Base-by-base conservation (phyloP, 2,888 invertebrate species). In the Morinoia aosen region DNA sequence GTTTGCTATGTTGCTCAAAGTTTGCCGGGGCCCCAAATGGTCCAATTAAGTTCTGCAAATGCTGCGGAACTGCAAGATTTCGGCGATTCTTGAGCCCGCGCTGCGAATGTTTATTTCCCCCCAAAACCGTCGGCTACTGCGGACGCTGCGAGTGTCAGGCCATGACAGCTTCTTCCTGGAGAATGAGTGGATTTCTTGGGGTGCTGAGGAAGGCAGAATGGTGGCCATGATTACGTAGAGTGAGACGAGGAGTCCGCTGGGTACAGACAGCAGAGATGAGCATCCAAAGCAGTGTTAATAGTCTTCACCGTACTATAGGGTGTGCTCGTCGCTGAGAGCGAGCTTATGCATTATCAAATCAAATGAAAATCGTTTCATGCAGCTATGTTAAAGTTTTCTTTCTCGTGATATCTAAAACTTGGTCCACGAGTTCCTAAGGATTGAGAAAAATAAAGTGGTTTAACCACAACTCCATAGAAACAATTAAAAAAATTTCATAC, bases 31-130 rank as follows among this genome's bases (percentile, higher is more conserved):
- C 76, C 76, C 76, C 76, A 76, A 76, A 33, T 76, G 76, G 76
- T 76, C 76, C 76, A 76, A 76, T 76, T 76, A 76, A 76, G 76
- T 76, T 76, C 76, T 76, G 76, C 33, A 76, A 76, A 76, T 76
- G 33, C 76, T 1, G 76, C 10, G 76, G 76, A 76, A 76, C 25
- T 76, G 76, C 25, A 76, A 76, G 76, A 76, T 76, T 76, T 76
- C 76, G 33, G 25, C 19, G 76, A 76, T 76, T 76, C 76, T 76
- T 76, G 76, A 76, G 76, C 76, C 76, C 33, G 25, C 76, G 76
- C 76, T 33, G 76, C 76, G 76, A 76, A 76, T 76, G 76, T 76
- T 76, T 76, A 76, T 76, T 76, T 76, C 76, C 33, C 33, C 25
- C 8, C 8, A 19, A 76, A 76, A 76, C 8, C 33, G 76, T 76